These are phyloP conservation scores for Anarrhichthys ocellatus DNA, from an alignment of 2,113 vertebrate genomes.

Conservation along the genomic window DNA sequence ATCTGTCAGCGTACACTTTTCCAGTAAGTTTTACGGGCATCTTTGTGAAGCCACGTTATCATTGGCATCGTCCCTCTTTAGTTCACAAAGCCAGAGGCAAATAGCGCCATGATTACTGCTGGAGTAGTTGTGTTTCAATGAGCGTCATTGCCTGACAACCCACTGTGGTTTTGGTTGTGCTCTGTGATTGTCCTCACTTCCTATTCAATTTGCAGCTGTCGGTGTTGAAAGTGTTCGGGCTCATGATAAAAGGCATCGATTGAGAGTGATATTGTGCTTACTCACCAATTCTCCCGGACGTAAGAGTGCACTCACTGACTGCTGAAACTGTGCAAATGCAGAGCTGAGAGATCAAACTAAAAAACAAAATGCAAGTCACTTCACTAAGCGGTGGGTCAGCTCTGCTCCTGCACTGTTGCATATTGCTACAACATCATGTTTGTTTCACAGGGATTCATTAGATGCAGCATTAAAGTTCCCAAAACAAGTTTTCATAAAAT, in stretches of 20 bases:
- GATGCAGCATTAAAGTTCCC: conserved; percentile 63
- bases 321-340: conserved; percentile 46
- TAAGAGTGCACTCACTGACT: conserved; percentile 52
- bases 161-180: conserved; percentile 37
- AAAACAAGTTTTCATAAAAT: conserved; percentile 72
- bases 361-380: conserved; percentile 44
- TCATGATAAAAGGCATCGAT: conserved; percentile 75
- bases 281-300: conserved; percentile 63
- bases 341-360: conserved; percentile 49
- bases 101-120: conserved; percentile 40
- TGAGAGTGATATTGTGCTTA: conserved; percentile 70
- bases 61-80: conserved; percentile 22
- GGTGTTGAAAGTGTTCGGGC: conserved; percentile 61
- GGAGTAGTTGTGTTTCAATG: conserved; percentile 50
- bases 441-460: conserved; percentile 73
- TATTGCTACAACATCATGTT: conserved; percentile 50
- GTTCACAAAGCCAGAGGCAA: conserved; percentile 43
- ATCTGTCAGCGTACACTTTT: background rate
- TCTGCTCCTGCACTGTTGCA: conserved; percentile 32
- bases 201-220: conserved; percentile 55
- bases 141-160: conserved; percentile 49
- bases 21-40: background rate
- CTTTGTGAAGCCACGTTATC: conserved; percentile 28
- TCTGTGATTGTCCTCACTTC: conserved; percentile 61
- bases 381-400: conserved; percentile 4